Evolutionary conservation across 2,113 vertebrate species (phyloP).

Genomic region (Leptobrachium leishanense): DNA sequence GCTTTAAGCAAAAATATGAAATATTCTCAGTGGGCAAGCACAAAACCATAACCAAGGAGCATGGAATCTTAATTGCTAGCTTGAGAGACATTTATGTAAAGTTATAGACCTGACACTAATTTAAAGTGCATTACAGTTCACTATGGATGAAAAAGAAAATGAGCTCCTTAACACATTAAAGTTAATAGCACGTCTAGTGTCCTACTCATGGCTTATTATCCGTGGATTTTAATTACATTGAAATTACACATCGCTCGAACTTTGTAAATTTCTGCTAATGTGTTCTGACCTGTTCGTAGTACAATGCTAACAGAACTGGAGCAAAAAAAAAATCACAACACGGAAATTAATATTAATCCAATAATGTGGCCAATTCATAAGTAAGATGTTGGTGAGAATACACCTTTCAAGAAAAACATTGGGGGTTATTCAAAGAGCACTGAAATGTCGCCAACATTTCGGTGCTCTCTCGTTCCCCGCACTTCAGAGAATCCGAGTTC

Average conservation of each 20-base stretch:
- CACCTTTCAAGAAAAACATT: too few relatives aligned
- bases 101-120: conserved; percentile 20
- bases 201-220: conserved; percentile 16
- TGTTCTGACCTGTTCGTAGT: conserved; percentile 7
- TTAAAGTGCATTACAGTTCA: conserved; percentile 26
- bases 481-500: too few relatives aligned
- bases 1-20: not conserved
- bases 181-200: conserved; percentile 10
- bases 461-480: too few relatives aligned
- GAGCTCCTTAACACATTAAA: conserved; percentile 13
- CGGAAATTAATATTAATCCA: too few relatives aligned
- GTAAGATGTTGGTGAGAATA: too few relatives aligned
- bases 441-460: too few relatives aligned
- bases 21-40: not conserved
- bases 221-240: conserved; percentile 17
- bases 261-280: conserved; percentile 5
- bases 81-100: conserved; percentile 20
- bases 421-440: too few relatives aligned
- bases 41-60: not conserved
- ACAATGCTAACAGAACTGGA: not conserved
- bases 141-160: not conserved
- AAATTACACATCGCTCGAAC: not conserved
- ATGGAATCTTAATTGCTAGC: not conserved
- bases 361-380: too few relatives aligned
- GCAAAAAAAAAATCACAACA: too few relatives aligned